A percentile compares a stretch with the other conserved stretches of the same genome.
Conservation (phyloP, 2,888 invertebrate genomes). For the Chesias legatella region DNA sequence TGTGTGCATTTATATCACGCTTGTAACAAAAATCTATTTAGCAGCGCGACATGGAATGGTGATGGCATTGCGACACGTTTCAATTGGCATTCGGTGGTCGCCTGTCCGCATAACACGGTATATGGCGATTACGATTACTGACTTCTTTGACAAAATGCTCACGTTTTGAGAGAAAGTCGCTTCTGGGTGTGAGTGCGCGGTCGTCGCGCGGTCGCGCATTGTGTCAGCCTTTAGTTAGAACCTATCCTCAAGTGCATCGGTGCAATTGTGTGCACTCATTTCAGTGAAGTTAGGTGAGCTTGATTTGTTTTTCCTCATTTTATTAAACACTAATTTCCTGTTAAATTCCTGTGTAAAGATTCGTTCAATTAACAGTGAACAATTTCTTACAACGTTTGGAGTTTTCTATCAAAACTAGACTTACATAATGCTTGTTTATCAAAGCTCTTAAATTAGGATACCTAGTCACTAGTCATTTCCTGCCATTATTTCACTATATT, state of each 20-base stretch:
- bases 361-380: too few species aligned
- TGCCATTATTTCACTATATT: too few species aligned
- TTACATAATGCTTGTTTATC: too few species aligned
- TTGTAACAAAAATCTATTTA: slow-evolving; percentile 11
- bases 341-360: too few species aligned
- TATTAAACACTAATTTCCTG: too few species aligned
- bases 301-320: too few species aligned
- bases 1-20: slow-evolving; percentile 6
- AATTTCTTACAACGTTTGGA: too few species aligned
- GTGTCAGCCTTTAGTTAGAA: slow-evolving; percentile 4
- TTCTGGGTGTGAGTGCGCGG: slow-evolving; percentile 10
- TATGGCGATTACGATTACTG: slow-evolving; percentile 32
- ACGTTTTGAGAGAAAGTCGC: slow-evolving; percentile 40
- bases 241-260: background rate
- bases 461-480: too few species aligned
- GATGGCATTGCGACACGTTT: slow-evolving; percentile 23
- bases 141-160: slow-evolving; percentile 37
- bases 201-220: slow-evolving; percentile 16
- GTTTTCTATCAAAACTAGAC: too few species aligned
- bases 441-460: too few species aligned
- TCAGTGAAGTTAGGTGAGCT: background rate
- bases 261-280: background rate
- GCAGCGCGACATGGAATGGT: slow-evolving; percentile 11
- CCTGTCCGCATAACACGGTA: slow-evolving; percentile 20
- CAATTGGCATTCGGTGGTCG: slow-evolving; percentile 21